Evolutionary conservation across 2,797 vertebrate genomes (phyloP).

Genomic region (Notolabrus celidotus): DNA sequence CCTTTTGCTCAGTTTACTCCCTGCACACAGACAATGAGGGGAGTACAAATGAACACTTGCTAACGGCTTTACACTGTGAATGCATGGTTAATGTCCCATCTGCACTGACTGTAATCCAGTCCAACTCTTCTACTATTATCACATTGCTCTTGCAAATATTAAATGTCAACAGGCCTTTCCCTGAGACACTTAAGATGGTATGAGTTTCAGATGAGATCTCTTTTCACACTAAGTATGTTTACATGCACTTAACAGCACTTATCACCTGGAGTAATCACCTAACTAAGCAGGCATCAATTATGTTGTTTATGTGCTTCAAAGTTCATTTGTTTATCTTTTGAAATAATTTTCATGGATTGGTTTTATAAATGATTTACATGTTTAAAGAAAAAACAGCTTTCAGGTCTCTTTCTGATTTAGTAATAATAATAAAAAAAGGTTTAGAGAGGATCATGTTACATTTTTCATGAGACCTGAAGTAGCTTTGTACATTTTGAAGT

Average conservation of each 20-base stretch:
- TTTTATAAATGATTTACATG: background rate
- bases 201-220: background rate
- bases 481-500: background rate
- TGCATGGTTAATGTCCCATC: conserved; percentile 4
- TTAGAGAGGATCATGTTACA: background rate
- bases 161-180: conserved; percentile 19
- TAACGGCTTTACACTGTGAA: conserved; percentile 1
- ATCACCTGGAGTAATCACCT: background rate
- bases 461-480: background rate
- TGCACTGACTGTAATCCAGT: conserved; percentile 3
- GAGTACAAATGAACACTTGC: conserved; percentile 40
- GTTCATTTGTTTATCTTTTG: conserved; percentile 3
- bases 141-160: conserved; percentile 12
- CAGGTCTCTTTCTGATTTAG: background rate
- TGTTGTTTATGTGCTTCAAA: conserved; percentile 4
- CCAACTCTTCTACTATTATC: background rate
- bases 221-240: background rate
- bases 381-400: background rate
- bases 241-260: background rate
- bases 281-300: background rate
- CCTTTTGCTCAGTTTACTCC: conserved; percentile 36
- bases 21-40: background rate
- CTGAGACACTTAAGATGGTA: conserved; percentile 2
- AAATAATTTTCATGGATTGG: background rate
- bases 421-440: background rate